Conservation (phyloP, 2,797 vertebrate species). For the Molossus molossus region DNA sequence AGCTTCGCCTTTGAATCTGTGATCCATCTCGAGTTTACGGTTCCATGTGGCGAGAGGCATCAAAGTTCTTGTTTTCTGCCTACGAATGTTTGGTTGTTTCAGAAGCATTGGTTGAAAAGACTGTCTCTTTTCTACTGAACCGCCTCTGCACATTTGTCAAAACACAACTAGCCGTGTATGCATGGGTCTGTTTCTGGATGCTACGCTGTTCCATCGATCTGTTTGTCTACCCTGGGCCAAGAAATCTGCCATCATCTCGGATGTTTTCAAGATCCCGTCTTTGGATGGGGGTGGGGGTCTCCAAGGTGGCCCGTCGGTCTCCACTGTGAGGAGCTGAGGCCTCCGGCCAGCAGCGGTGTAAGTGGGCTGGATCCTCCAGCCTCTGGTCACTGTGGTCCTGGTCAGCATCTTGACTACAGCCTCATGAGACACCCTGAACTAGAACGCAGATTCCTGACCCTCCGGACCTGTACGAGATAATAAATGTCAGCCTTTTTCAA, state of each 20-base stretch:
- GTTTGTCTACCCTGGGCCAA: background rate
- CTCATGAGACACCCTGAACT: too few species aligned
- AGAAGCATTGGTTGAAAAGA: background rate
- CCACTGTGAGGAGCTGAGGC: background rate
- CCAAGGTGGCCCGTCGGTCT: background rate
- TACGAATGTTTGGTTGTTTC: background rate
- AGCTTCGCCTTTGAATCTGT: background rate
- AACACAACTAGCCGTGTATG: rapidly evolving
- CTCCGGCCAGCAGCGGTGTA: background rate
- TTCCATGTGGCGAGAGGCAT: background rate
- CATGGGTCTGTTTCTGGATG: background rate
- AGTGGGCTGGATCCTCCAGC: background rate
- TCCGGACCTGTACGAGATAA: too few species aligned
- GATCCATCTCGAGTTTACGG: background rate
- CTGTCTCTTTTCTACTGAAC: too few species aligned
- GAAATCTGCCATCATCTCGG: background rate
- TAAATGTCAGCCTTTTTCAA: too few species aligned
- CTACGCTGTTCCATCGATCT: background rate
- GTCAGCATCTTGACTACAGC: too few species aligned
- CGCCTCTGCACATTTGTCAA: background rate
- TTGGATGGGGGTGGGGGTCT: background rate
- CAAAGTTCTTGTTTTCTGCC: background rate
- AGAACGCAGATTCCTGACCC: too few species aligned
- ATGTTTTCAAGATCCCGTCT: background rate
- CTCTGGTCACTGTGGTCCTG: too few species aligned